A percentile compares a stretch with the other conserved stretches of the same genome.
Evolutionary conservation across 2,797 vertebrate genomes (phyloP).

Genomic region (Sebastes itinus): DNA sequence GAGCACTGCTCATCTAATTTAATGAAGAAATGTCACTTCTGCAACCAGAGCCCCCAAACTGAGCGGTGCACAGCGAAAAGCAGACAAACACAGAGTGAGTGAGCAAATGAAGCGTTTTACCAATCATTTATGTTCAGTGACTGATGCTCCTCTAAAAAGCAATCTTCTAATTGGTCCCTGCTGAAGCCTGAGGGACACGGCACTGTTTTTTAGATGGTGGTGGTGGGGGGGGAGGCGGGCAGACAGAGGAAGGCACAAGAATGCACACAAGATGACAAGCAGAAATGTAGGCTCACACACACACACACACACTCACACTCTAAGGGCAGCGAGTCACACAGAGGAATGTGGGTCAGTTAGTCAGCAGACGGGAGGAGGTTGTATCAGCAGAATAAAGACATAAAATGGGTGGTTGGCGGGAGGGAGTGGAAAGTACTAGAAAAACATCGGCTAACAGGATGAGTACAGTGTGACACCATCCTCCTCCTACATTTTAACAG

Average conservation of each 20-base stretch:
- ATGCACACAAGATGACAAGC: slow-evolving; percentile 1
- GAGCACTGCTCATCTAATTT: slow-evolving; percentile 17
- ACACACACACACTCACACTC: slow-evolving; percentile 30
- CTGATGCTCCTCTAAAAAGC: slow-evolving; percentile 53
- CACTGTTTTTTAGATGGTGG: slow-evolving; percentile 7
- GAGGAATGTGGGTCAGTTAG: slow-evolving; percentile 81
- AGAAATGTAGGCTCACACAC: neutral
- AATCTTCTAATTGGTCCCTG: slow-evolving; percentile 61
- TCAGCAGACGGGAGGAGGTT: slow-evolving; percentile 78
- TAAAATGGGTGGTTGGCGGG: slow-evolving; percentile 43
- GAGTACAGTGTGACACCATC: slow-evolving; percentile 60
- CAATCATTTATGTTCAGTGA: slow-evolving; percentile 54
- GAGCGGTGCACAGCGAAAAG: slow-evolving; percentile 12
- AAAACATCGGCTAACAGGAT: slow-evolving; percentile 66
- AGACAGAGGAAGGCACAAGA: slow-evolving; percentile 29
- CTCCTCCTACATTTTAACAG: slow-evolving; percentile 54
- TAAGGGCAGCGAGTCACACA: slow-evolving; percentile 60
- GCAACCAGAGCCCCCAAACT: slow-evolving; percentile 17
- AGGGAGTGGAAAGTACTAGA: slow-evolving; percentile 60
- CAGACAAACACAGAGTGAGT: slow-evolving; percentile 28
- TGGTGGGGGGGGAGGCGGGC: neutral
- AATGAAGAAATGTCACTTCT: slow-evolving; percentile 46
- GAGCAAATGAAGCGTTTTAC: slow-evolving; percentile 56
- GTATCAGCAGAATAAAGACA: slow-evolving; percentile 77
- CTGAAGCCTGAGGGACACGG: slow-evolving; percentile 48